phyloP scores from a whole-genome alignment of 2,797 vertebrate genomes.

The Scleropages formosus region DNA sequence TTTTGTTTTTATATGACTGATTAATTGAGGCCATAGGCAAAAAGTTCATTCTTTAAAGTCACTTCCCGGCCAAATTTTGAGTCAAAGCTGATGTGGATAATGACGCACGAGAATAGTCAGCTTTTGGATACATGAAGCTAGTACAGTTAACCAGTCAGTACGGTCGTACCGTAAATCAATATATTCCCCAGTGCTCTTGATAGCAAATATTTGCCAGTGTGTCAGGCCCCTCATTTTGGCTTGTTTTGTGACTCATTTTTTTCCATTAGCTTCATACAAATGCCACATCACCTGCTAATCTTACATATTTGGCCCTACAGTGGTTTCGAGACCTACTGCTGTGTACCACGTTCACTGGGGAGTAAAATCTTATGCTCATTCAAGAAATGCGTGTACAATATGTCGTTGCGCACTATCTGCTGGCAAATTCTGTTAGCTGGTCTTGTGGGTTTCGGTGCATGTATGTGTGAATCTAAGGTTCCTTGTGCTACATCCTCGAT shows the following conservation, averaged over 20 bases:
- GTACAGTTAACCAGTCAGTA: too few relatives aligned
- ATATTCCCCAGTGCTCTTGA: slow-evolving; percentile 5
- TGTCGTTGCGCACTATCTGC: slow-evolving; percentile 34
- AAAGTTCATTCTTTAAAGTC: too few relatives aligned
- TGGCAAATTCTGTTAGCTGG: slow-evolving; percentile 31
- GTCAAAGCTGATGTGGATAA: too few relatives aligned
- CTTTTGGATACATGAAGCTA: too few relatives aligned
- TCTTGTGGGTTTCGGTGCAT: slow-evolving; percentile 19
- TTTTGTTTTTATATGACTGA: too few relatives aligned
- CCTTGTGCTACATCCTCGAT: slow-evolving; percentile 22
- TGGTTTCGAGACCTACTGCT: too few relatives aligned
- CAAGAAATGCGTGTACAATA: background rate
- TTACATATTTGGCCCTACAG: too few relatives aligned
- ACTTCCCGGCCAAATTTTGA: too few relatives aligned
- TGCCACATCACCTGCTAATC: too few relatives aligned
- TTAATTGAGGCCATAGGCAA: too few relatives aligned
- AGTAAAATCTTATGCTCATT: background rate
- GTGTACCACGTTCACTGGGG: background rate
- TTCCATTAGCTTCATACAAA: slow-evolving; percentile 5
- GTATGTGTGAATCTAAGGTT: slow-evolving; percentile 23
- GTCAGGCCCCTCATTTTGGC: slow-evolving; percentile 4
- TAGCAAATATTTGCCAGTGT: slow-evolving; percentile 1
- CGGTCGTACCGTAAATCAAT: background rate
- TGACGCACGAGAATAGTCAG: too few relatives aligned
- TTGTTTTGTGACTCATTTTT: background rate